Base-by-base conservation (phyloP, 2,888 invertebrate genomes). In the Nemotelus nigrinus region DNA sequence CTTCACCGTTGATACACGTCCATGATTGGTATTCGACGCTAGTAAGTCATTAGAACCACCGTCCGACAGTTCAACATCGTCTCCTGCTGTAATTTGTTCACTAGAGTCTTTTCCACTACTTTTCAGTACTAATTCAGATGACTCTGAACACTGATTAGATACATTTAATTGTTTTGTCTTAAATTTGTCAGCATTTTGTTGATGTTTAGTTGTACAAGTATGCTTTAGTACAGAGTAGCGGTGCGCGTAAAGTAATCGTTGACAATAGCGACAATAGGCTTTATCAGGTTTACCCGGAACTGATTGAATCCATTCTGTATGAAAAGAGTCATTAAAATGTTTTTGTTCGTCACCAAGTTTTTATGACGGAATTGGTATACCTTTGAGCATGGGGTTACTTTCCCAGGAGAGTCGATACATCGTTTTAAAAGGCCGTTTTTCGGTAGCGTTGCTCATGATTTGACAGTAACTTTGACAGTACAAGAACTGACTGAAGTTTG, bases 171-270 rank as follows among this genome's bases (percentile, higher is more conserved):
- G 25, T 25, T 25, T 25, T 25, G 25, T 25, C 25, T 76, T 68
- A 55, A 65, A 77, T 48, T 74, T 78, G n/a, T 77, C 68, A 41
- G 67, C 85, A 3, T 86, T 83, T 81, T 89, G 88, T 80, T 90
- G 90, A 83, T 91, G 91, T 78, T 90, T 88, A 82, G 90, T 88
- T 0, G 90, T 90, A 78, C 90, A 90, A 60, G 90, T 90, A 81
- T 91, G 91, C 80, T 91, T 90, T 60, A 90, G 81, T 58, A 91
- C 84, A 75, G 90, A 90, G 8, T 90, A 83, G 77, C 90, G 86
- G 84, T 90, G 90, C 3, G 90, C 90, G 83, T 90, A 90, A 45
- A 91, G 85, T 75, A 89, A 88, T 82, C 90, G 90, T 77, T 89
- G 88, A 80, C 91, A 91, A 81, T 88, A 90, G 44, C 86, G 86